phyloP scores from a whole-genome alignment of 2,797 vertebrate species.

The Alectoris magna region DNA sequence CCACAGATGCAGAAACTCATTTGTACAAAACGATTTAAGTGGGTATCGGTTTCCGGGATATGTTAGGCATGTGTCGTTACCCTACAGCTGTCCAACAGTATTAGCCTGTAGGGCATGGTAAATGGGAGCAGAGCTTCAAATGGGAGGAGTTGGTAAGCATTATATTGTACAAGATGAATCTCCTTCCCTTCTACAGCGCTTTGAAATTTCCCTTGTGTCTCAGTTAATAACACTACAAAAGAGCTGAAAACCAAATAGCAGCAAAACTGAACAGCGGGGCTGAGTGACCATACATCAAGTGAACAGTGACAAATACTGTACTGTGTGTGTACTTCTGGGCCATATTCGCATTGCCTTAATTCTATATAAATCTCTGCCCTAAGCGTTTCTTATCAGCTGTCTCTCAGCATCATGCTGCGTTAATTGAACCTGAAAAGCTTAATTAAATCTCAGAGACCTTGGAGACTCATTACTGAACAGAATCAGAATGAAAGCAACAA shows the following conservation, averaged over 20 bases:
- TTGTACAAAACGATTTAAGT: background rate
- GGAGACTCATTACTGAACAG: background rate
- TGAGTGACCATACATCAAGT: background rate
- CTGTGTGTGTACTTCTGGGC: background rate
- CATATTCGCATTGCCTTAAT: background rate
- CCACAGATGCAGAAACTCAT: background rate
- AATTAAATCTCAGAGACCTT: background rate
- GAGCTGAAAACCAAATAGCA: background rate
- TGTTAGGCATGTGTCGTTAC: background rate
- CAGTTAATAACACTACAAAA: background rate
- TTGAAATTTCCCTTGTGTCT: background rate
- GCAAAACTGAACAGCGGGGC: background rate
- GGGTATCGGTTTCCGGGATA: background rate
- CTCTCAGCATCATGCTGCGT: background rate
- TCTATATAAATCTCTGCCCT: background rate
- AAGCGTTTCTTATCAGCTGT: background rate
- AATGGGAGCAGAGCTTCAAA: background rate
- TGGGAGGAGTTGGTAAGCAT: background rate
- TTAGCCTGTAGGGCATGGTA: rapidly evolving
- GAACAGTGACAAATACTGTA: background rate
- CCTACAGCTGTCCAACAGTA: background rate
- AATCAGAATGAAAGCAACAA: background rate
- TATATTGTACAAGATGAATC: background rate
- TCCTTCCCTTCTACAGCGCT: background rate
- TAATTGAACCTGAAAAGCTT: background rate